Percentiles rank a stretch among this genome's conserved stretches.
Evolutionary conservation across 2,797 vertebrate genomes (phyloP).

Genomic region (Pangasius macronema): DNA sequence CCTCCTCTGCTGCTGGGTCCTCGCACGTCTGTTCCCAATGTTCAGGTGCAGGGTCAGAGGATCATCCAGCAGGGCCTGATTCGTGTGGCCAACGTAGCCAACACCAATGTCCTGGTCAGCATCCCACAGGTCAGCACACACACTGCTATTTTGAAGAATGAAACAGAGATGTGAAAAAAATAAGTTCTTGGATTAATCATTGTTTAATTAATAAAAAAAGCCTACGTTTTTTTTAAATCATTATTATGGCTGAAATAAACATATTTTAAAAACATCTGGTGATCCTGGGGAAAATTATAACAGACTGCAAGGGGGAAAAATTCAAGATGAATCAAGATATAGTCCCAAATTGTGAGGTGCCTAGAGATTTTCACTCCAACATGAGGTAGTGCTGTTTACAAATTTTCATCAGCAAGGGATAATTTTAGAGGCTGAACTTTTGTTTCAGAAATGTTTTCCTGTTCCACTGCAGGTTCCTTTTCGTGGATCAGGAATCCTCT

Average conservation of each 20-base stretch:
- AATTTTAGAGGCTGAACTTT: background rate
- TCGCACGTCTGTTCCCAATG: constrained; percentile 89
- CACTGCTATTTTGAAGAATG: background rate
- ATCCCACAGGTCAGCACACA: constrained; percentile 84
- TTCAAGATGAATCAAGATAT: background rate
- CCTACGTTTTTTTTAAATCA: too few species aligned
- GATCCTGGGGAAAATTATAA: background rate
- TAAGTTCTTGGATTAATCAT: background rate
- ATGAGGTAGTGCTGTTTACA: background rate
- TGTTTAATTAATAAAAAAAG: background rate
- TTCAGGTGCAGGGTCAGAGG: constrained; percentile 94
- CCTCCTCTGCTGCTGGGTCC: constrained; percentile 92
- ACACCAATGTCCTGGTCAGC: constrained; percentile 89
- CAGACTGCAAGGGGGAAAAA: background rate
- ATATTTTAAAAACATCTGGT: background rate
- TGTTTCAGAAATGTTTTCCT: background rate
- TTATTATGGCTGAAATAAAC: too few species aligned
- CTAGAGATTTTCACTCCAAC: background rate
- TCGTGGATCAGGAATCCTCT: background rate
- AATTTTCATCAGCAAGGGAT: background rate
- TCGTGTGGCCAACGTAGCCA: constrained; percentile 92
- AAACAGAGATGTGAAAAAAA: background rate
- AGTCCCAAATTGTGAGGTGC: background rate
- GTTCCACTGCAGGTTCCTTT: background rate
- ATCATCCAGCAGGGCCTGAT: constrained; percentile 98